These are phyloP conservation scores for Sciurus carolinensis DNA, from an alignment of 2,797 vertebrate species.

Conservation along the genomic window DNA sequence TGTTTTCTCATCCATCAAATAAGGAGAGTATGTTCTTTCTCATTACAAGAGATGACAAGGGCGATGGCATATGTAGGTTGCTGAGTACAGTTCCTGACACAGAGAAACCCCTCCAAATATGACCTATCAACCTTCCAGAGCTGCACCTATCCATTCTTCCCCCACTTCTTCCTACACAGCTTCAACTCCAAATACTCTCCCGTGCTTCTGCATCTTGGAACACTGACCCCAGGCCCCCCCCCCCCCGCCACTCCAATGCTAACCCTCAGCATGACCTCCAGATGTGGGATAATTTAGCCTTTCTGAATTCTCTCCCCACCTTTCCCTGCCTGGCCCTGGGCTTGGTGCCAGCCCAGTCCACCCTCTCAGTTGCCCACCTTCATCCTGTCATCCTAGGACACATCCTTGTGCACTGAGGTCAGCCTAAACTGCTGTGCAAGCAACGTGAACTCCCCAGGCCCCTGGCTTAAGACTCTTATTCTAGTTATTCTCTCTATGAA, in stretches of 20 bases:
- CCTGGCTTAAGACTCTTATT: neutral
- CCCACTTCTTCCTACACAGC: neutral
- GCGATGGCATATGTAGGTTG: neutral
- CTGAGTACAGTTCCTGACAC: neutral
- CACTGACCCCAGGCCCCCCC: too few relatives aligned
- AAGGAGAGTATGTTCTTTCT: neutral
- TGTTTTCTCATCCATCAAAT: neutral
- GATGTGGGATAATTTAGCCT: neutral
- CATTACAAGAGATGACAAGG: neutral
- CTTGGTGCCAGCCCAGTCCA: neutral
- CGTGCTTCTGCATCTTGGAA: neutral
- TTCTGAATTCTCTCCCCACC: neutral
- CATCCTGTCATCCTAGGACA: neutral
- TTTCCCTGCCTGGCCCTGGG: neutral
- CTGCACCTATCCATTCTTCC: neutral
- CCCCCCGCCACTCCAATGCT: too few relatives aligned
- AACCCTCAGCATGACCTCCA: neutral
- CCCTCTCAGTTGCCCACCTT: neutral
- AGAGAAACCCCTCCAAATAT: neutral
- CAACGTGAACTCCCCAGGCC: neutral
- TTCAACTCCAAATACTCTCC: neutral
- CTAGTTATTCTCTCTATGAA: neutral
- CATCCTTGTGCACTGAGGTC: accelerated
- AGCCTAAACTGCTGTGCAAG: neutral
- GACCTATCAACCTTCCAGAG: neutral